A percentile compares a stretch with the other conserved stretches of the same genome.
Evolutionary conservation across 2,113 vertebrate genomes (phyloP).

Genomic region (Bubalus kerabau): DNA sequence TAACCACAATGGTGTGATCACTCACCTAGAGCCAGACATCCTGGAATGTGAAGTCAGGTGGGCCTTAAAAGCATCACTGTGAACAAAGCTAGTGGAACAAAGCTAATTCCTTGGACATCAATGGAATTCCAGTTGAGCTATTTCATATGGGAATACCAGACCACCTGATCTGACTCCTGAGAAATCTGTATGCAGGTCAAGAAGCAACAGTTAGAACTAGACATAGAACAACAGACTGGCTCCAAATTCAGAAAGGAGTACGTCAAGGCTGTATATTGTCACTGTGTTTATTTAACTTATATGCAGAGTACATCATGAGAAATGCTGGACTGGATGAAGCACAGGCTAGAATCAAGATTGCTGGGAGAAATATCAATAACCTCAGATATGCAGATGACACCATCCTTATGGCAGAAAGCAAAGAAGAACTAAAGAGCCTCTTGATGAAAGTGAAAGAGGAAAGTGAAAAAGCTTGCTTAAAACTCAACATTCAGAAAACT

Average conservation of each 20-base stretch:
- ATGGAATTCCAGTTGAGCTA: background rate
- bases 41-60: background rate
- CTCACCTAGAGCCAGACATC: background rate
- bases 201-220: background rate
- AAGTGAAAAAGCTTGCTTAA: background rate
- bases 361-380: background rate
- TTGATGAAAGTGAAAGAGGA: background rate
- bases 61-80: background rate
- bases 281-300: accelerated
- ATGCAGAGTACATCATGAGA: background rate
- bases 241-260: background rate
- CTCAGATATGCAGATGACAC: background rate
- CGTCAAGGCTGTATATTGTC: background rate
- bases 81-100: background rate
- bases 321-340: background rate
- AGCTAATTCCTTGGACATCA: no score
- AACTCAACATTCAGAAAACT: background rate
- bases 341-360: background rate
- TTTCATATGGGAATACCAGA: background rate
- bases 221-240: background rate
- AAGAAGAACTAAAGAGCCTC: background rate
- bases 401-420: accelerated
- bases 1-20: background rate
- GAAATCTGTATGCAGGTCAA: background rate
- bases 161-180: background rate